Percentiles rank a stretch among this genome's conserved stretches.
These are phyloP conservation scores for Leptopterna dolabrata DNA, from an alignment of 2,888 invertebrate genomes.

Conservation along the genomic window DNA sequence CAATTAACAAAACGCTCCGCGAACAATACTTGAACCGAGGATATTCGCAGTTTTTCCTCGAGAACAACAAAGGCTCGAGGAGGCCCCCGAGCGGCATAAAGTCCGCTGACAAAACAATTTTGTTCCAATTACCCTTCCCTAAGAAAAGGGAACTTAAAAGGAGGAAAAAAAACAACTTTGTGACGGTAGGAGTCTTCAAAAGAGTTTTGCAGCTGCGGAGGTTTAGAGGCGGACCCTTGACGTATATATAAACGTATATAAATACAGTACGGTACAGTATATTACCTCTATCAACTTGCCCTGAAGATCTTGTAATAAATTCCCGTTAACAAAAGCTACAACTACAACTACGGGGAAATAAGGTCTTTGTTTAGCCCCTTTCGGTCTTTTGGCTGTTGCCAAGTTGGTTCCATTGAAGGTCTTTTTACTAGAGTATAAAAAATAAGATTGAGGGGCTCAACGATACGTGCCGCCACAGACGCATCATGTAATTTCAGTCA, in stretches of 20 bases:
- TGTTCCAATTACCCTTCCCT: slow-evolving; percentile 16
- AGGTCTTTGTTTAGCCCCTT: not conserved
- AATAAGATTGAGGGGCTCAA: too few species aligned
- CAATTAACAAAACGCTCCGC: not conserved
- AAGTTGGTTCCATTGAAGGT: not conserved
- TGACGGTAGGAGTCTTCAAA: slow-evolving; percentile 1
- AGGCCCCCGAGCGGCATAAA: slow-evolving; percentile 5
- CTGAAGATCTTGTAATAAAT: slow-evolving; percentile 23
- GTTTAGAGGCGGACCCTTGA: not conserved
- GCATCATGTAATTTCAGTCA: too few species aligned
- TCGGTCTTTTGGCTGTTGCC: not conserved
- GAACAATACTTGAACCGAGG: not conserved
- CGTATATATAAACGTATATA: not conserved
- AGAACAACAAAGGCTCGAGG: not conserved
- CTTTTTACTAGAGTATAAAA: too few species aligned
- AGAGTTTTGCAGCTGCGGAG: not conserved
- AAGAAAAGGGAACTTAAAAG: not conserved
- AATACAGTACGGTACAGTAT: not conserved
- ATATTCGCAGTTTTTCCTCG: not conserved
- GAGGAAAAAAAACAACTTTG: not conserved
- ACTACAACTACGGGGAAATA: not conserved
- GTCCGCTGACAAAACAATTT: slow-evolving; percentile 31
- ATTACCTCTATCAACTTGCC: slow-evolving; percentile 13
- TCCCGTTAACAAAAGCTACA: not conserved
- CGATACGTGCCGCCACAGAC: too few species aligned